Base-by-base conservation (phyloP, 2,797 vertebrate species). In the Anableps anableps region DNA sequence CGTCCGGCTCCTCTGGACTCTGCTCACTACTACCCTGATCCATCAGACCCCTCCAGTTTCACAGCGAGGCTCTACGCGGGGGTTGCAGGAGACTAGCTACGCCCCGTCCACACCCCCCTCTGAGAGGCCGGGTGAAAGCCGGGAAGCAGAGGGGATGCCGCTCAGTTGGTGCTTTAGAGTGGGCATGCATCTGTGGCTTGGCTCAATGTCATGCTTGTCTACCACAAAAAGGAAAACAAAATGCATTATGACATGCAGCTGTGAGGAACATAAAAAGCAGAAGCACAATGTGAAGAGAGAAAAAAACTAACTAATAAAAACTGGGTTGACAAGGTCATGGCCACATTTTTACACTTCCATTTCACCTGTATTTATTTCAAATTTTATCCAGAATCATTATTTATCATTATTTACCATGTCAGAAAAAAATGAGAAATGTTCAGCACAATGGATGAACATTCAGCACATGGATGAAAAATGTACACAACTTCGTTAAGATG, bases 141-240 rank as follows among this genome's bases (percentile, higher is more conserved):
- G 75, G 86, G 90, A 89, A 90, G 94, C 93, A 91, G 91, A 90
- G 92, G 89, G 92, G 91, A 89, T 74, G 94, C 92, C 77, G 87
- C 90, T 96, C 94, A 95, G 94, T 93, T 92, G 94, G 91, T 89
- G 87, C 95, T 92, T 95, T 93, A 92, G 94, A 94, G 94, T 89
- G 84, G 90, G 78, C 96, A 96, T 97, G 97, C 95, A 96, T 96
- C 96, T 94, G 96, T 91, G 91, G 93, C 94, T 94, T 95, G 96
- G 94, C 95, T 95, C 96, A 97, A 96, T 96, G 96, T 96, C 97
- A 99, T 99, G 97, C 97, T 97, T 96, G 96, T 97, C 98, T 98
- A 96, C 95, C 97, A 95, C 93, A 96, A 93, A 94, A 94, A 96
- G 95, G 96, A 96, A 95, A 97, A 97, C 96, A 96, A 97, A 96